Evolutionary conservation across 2,113 vertebrate species (phyloP), one percentile per base, ranked within the genome.

Genomic region (Plecotus auritus): DNA sequence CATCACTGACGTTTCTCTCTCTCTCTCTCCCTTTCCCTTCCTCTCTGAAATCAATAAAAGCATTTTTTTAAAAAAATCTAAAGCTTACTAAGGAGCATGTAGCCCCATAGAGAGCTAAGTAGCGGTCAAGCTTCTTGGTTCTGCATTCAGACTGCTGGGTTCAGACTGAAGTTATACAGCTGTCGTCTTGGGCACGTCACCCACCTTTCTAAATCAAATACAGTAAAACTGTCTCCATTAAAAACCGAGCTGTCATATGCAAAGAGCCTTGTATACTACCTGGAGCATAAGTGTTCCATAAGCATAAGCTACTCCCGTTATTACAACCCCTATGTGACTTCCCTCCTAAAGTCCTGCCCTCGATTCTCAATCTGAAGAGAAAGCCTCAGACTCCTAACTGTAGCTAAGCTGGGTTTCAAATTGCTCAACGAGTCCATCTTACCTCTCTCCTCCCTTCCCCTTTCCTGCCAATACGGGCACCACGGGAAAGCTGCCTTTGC

Each of bases 151-250:
- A 17, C 32, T 22, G 13, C 49, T 61, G 54, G 18, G 18, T 93
- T 69, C n/a, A 54, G n/a, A 51, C 14, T 28, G 22, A 35, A 85
- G 66, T 32, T 85, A 32, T 22, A 2, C 32, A 85, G 7, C 2
- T 37, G 4, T 30, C 23, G 51, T 22, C 8, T 35, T 37, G 23
- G 42, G 9, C 20, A 37, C 40, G 23, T 23, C 69, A 54, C 54
- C 14, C 9, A 23, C 26, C 30, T 90, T 91, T 56, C 83, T 61
- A 83, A 83, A 70, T 49, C 37, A 72, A 51, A 56, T 37, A 22
- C 0, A 54, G 2, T 69, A 56, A 40, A 16, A 28, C 13, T 1
- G 2, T 42, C 18, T 49, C 20, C 4, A 37, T 6, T 9, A 8
- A 83, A 92, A 59, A 59, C n/a, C 1, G 0, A 64, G 64, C 7